phyloP scores from a whole-genome alignment of 2,797 vertebrate species.

The Paratrypauchen microcephalus region DNA sequence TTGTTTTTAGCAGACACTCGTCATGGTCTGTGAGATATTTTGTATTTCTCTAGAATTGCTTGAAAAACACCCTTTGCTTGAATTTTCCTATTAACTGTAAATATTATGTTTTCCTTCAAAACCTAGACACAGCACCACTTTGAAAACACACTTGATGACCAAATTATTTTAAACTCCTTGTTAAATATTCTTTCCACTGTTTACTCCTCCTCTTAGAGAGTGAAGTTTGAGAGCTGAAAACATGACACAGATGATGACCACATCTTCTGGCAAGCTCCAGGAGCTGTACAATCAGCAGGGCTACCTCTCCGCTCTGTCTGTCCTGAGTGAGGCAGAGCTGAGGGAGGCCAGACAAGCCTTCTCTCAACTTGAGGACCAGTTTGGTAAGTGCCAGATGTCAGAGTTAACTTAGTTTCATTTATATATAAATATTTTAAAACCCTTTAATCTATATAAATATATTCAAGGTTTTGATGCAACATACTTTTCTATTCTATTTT shows the following conservation, averaged over 20 bases:
- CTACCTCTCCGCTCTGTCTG: slow-evolving; percentile 69
- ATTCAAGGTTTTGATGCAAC: neutral
- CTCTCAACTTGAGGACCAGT: slow-evolving; percentile 72
- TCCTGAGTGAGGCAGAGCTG: slow-evolving; percentile 69
- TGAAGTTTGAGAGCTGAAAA: slow-evolving; percentile 18
- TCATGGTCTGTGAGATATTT: neutral
- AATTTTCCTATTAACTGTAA: neutral
- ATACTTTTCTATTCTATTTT: neutral
- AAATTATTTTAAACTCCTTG: neutral
- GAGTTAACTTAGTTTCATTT: neutral
- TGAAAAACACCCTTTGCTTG: neutral
- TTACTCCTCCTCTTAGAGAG: slow-evolving; percentile 2
- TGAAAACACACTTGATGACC: neutral
- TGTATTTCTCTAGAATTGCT: neutral
- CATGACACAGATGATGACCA: slow-evolving; percentile 36
- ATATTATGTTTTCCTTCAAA: neutral
- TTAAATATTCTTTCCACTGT: slow-evolving; percentile 9
- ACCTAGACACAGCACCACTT: neutral
- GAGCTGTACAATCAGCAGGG: slow-evolving; percentile 70
- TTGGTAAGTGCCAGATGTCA: slow-evolving; percentile 65
- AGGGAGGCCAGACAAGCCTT: slow-evolving; percentile 66
- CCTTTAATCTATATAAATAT: too few species aligned
- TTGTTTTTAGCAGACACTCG: neutral
- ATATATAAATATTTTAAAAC: too few species aligned
- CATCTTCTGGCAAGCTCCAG: slow-evolving; percentile 38